Conservation (phyloP, 2,113 vertebrate genomes). For the Grallaria varia region DNA sequence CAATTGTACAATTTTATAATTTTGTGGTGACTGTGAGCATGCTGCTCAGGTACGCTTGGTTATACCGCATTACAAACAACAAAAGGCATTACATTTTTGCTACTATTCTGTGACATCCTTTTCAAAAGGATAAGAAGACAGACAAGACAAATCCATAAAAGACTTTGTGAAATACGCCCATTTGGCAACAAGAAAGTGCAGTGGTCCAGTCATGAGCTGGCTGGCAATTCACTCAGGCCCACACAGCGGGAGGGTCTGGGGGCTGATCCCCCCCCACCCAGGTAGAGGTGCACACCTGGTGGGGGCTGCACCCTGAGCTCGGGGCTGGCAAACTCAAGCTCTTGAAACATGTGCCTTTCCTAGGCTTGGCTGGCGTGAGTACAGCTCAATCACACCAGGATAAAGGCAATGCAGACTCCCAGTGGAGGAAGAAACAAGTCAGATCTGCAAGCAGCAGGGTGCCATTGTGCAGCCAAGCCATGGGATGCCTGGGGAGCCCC, state of each 20-base stretch:
- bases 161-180: not conserved
- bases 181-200: not conserved
- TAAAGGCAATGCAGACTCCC: not conserved
- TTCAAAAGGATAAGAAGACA: not conserved
- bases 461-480: not conserved
- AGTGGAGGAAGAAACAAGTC: not conserved
- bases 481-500: no score
- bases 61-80: not conserved
- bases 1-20: not conserved
- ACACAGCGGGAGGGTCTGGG: accelerated
- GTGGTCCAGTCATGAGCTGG: not conserved
- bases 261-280: accelerated
- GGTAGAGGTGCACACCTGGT: not conserved
- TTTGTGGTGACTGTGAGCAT: not conserved
- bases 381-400: not conserved
- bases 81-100: not conserved
- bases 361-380: accelerated
- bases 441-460: not conserved
- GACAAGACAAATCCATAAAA: not conserved
- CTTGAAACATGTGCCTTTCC: not conserved
- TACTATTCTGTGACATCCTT: not conserved
- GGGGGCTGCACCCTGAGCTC: not conserved
- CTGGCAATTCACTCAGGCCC: not conserved
- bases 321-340: not conserved
- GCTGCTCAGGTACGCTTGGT: not conserved